These are phyloP conservation scores for Oreochromis tanganicae DNA, from an alignment of 2,113 vertebrate genomes.

Conservation along the genomic window DNA sequence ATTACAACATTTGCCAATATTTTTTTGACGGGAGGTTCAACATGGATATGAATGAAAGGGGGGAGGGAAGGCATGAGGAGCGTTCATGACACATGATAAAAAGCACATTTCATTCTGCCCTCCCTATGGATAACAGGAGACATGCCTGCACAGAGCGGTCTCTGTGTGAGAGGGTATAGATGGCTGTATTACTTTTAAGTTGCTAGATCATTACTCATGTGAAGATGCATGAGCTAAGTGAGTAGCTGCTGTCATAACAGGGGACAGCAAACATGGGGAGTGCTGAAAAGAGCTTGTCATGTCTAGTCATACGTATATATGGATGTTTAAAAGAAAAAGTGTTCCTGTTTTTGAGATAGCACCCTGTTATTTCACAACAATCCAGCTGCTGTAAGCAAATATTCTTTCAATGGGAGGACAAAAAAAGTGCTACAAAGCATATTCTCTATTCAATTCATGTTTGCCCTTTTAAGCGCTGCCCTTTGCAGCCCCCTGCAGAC, in stretches of 20 bases:
- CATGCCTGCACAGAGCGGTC: neutral
- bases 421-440: neutral
- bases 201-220: conserved; percentile 49
- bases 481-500: conserved; percentile 30
- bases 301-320: neutral
- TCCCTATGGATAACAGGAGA: conserved; percentile 36
- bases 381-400: neutral
- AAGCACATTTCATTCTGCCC: conserved; percentile 53
- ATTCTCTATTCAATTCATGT: conserved; percentile 37
- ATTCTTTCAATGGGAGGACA: neutral
- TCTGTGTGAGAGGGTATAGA: neutral
- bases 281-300: neutral
- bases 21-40: conserved; percentile 51
- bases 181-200: conserved; percentile 46
- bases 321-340: neutral
- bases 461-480: conserved; percentile 46
- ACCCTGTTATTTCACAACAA: neutral
- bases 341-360: neutral
- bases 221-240: conserved; percentile 10
- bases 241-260: conserved; percentile 29
- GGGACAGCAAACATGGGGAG: neutral
- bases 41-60: conserved; percentile 14
- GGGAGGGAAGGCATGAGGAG: neutral
- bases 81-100: conserved; percentile 61
- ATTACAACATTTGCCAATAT: conserved; percentile 64